Evolutionary conservation across 2,113 vertebrate species (phyloP), one percentile per base, ranked within the genome.

Genomic region (Dipodomys merriami): DNA sequence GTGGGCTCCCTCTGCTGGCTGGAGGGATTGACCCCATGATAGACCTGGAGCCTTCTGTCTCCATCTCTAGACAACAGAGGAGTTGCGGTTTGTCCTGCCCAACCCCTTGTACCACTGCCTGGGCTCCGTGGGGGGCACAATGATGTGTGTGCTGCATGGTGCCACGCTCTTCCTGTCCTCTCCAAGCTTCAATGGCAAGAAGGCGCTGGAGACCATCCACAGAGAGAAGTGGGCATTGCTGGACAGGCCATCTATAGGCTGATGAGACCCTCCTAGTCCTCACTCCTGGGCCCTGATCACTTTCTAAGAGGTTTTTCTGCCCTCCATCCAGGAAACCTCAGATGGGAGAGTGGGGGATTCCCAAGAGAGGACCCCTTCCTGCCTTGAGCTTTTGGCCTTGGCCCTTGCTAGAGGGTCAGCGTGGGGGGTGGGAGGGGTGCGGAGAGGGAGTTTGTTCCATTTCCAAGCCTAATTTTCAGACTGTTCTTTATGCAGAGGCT

Each of bases 61-160:
- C 81, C 78, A 27, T 90, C 94, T 97, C 91, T 23, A 96, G 97
- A 90, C 0, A 0, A 77, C 93, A 39, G 95, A 99, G 98, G 96
- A 97, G 4, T 2, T 73, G 0, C 98, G 98, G 0, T 0, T 98
- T 7, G 97, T 97, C 19, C 2, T 99, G 16, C 99, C 99, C 0
- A 96, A 98, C 0, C 99, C 99, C 6, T 65, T 99, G 85, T 99
- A 99, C 95, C 99, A 99, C 94, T 99, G 99, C 98, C 98, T 99
- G 93, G 98, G 98, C 0, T 99, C 98, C 0, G 99, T 99, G 49
- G 98, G 97, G 0, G 99, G 98, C 25, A 98, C 98, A 7, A 93
- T 99, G 79, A 91, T 98, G 53, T 98, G 98, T 98, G 95, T 98
- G 8, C 1, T 99, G 22, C 97, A 99, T 0, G 99, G 99, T 1